Percentiles rank a stretch among this genome's conserved stretches.
These are phyloP conservation scores for Cotesia vestalis DNA, from an alignment of 1,140 invertebrate genomes.

Conservation along the genomic window DNA sequence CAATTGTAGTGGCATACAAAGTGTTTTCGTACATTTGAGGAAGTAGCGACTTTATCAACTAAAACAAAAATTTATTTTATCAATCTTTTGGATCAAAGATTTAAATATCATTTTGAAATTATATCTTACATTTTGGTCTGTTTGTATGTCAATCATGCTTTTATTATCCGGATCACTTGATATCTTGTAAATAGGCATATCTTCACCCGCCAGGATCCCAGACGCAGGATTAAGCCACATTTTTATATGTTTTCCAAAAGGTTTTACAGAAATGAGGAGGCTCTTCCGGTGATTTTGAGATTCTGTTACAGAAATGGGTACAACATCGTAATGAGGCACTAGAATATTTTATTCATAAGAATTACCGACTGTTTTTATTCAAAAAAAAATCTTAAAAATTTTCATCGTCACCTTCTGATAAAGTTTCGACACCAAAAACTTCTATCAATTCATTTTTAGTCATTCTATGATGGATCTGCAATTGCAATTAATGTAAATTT, in stretches of 20 bases:
- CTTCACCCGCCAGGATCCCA: constrained; percentile 23
- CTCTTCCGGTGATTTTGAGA: too few species aligned
- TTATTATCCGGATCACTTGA: background rate
- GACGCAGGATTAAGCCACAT: constrained; percentile 29
- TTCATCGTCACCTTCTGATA: background rate
- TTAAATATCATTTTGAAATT: too few species aligned
- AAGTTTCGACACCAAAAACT: background rate
- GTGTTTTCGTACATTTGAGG: background rate
- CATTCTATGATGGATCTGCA: background rate
- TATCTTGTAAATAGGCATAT: constrained; percentile 26
- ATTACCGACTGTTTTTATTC: too few species aligned
- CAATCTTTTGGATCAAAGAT: too few species aligned
- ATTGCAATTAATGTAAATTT: too few species aligned
- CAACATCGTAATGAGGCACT: constrained; percentile 23
- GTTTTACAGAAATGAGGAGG: background rate
- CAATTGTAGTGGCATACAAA: background rate
- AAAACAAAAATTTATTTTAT: too few species aligned
- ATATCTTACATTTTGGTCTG: background rate
- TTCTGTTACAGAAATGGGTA: constrained; percentile 33
- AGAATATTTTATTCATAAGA: too few species aligned
- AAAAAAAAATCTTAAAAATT: too few species aligned
- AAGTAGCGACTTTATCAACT: background rate
- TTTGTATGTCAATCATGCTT: background rate
- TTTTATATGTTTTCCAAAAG: constrained; percentile 30
- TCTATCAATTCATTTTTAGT: background rate